Evolutionary conservation across 2,113 vertebrate genomes (phyloP).

Genomic region (Actinemys pallida): DNA sequence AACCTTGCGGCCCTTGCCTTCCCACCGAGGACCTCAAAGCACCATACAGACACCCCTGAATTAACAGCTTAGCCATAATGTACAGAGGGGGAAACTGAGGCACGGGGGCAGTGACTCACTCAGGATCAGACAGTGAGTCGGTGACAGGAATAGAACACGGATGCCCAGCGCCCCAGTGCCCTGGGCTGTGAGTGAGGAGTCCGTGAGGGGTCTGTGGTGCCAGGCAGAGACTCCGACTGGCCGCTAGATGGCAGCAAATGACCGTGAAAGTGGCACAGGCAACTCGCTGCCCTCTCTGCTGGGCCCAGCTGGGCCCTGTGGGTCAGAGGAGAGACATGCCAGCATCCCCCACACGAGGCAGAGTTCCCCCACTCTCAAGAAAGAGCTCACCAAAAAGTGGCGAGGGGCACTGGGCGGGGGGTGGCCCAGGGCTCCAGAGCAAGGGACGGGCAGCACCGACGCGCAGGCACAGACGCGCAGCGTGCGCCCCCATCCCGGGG

Average conservation of each 20-base stretch:
- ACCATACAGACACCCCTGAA: background rate
- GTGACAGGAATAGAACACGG: background rate
- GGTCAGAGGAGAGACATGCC: background rate
- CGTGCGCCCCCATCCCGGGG: too few relatives aligned
- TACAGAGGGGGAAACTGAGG: background rate
- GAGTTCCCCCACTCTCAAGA: background rate
- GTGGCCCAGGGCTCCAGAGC: background rate
- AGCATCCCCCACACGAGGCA: background rate
- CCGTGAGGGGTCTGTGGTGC: background rate
- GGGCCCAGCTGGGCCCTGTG: background rate
- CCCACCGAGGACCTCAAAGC: background rate
- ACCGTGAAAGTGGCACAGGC: background rate
- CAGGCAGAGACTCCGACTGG: background rate
- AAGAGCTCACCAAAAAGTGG: background rate
- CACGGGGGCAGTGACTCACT: background rate
- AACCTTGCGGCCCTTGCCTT: background rate
- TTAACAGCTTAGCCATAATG: background rate
- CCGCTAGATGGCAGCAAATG: slow-evolving; percentile 40
- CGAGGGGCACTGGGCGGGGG: too few relatives aligned
- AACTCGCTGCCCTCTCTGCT: background rate
- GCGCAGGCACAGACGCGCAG: too few relatives aligned
- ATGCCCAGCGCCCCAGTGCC: background rate
- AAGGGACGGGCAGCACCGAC: background rate
- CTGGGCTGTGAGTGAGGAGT: background rate
- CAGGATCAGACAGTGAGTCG: background rate